Evolutionary conservation across 2,888 invertebrate genomes (phyloP), one percentile per base, ranked within the genome.

Genomic region (Drosophila neutralis): DNA sequence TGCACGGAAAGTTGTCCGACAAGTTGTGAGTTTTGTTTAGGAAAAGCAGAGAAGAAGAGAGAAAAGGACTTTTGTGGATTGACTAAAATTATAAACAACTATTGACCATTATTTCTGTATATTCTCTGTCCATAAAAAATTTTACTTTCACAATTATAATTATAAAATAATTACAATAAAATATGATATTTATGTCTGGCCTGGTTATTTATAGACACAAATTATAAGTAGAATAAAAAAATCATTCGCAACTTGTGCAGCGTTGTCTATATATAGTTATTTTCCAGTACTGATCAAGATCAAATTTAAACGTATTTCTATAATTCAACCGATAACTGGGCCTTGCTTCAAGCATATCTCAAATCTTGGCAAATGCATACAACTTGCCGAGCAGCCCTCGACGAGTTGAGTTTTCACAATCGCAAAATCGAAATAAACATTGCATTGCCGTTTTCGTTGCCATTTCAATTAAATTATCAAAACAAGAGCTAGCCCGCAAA

Each of bases 381-480:
- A 45, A 56, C 35, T 58, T 40, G 1, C n/a, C 6, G 18, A 62
- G 1, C 63, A 31, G n/a, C 69, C 61, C 81, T 66, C 69, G 62
- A 24, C n/a, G 27, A 13, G 2, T 27, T 62, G 10, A 18, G 33
- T 13, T 24, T 66, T 35, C 42, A 54, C 45, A 76, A 77, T 73
- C 69, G n/a, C 78, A 52, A 56, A 69, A 69, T 48, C 51, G 59
- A 72, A 78, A 69, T 72, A 76, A 76, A 81, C 81, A 80, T 71
- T 75, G 83, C 69, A 68, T 69, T 85, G 83, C 87, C 78, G 73
- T 83, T 83, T 83, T 61, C 66, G 62, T 63, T 71, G 74, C 69
- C 77, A 85, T 80, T 83, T 89, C 89, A 89, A 87, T 87, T 87
- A 90, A 87, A 90, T 87, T 87, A 90, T 90, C 87, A 80, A 77